phyloP scores from a whole-genome alignment of 2,888 invertebrate genomes.

The Anoncus sp. region DNA sequence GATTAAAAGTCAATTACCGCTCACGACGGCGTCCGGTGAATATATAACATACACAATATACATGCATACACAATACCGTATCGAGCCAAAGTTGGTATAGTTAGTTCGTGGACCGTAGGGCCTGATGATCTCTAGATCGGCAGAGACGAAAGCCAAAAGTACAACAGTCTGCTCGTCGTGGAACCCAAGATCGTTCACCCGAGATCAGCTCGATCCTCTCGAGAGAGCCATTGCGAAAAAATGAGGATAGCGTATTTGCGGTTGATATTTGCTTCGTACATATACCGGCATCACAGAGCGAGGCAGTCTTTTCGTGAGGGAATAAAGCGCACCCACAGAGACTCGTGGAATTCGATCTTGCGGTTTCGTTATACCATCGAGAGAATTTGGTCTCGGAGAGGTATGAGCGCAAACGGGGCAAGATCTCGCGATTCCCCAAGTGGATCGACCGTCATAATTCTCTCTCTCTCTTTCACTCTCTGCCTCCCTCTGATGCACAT shows the following conservation, averaged over 20 bases:
- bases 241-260: constrained; percentile 61
- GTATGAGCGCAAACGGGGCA: constrained; percentile 21
- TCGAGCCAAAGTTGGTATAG: constrained; percentile 23
- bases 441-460: constrained; percentile 47
- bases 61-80: constrained; percentile 11
- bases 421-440: constrained; percentile 58
- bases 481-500: neutral
- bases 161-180: constrained; percentile 55
- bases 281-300: constrained; percentile 43
- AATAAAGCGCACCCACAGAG: constrained; percentile 68
- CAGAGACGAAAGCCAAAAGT: constrained; percentile 34
- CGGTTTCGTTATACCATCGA: constrained; percentile 67
- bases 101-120: constrained; percentile 34
- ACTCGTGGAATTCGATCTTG: constrained; percentile 74
- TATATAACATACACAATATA: constrained; percentile 31
- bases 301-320: constrained; percentile 38
- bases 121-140: constrained; percentile 45
- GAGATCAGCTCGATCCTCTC: constrained; percentile 53
- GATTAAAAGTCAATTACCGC: constrained; percentile 75
- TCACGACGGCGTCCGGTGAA: constrained; percentile 41
- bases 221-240: constrained; percentile 47
- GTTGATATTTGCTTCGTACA: constrained; percentile 61
- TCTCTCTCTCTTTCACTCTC: neutral
- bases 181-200: constrained; percentile 60
- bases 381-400: constrained; percentile 48